These are phyloP conservation scores for Micrasema minimum DNA, from an alignment of 1,140 invertebrate genomes.

Conservation along the genomic window DNA sequence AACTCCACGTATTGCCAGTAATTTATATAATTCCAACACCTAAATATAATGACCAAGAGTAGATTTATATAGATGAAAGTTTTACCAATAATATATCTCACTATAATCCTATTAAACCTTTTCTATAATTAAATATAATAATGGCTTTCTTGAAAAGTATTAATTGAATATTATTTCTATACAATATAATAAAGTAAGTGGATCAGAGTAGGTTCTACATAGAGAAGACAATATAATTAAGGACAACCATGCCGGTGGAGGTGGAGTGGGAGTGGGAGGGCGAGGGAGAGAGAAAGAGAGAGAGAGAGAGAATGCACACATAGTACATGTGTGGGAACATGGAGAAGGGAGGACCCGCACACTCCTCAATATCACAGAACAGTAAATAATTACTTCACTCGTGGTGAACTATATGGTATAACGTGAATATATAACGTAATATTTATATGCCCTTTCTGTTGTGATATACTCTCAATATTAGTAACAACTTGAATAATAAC, in stretches of 20 bases:
- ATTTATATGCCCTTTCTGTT: slow-evolving; percentile 13
- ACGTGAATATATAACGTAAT: slow-evolving; percentile 33
- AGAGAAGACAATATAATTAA: slow-evolving; percentile 19
- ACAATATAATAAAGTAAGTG: slow-evolving; percentile 26
- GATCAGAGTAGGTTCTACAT: slow-evolving; percentile 24
- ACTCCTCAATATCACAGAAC: slow-evolving; percentile 52
- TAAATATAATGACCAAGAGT: slow-evolving; percentile 37
- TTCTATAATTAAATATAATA: slow-evolving; percentile 40
- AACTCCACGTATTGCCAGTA: slow-evolving; percentile 3
- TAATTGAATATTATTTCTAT: slow-evolving; percentile 36
- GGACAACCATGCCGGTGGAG: too few species aligned
- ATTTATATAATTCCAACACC: slow-evolving; percentile 44
- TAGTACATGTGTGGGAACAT: neutral
- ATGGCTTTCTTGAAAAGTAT: slow-evolving; percentile 38
- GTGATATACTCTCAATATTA: slow-evolving; percentile 54
- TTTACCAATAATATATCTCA: slow-evolving; percentile 42
- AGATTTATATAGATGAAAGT: slow-evolving; percentile 43
- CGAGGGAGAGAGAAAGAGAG: too few species aligned
- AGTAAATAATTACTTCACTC: slow-evolving; percentile 49
- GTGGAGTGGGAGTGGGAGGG: too few species aligned
- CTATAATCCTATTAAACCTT: slow-evolving; percentile 45
- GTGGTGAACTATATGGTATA: slow-evolving; percentile 15
- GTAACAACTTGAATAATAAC: slow-evolving; percentile 69
- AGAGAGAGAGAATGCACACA: too few species aligned
- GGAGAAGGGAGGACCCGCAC: slow-evolving; percentile 39